Percentiles rank a stretch among this genome's conserved stretches.
These are phyloP conservation scores for Erebia palarica DNA, from an alignment of 2,888 invertebrate species.

Conservation along the genomic window DNA sequence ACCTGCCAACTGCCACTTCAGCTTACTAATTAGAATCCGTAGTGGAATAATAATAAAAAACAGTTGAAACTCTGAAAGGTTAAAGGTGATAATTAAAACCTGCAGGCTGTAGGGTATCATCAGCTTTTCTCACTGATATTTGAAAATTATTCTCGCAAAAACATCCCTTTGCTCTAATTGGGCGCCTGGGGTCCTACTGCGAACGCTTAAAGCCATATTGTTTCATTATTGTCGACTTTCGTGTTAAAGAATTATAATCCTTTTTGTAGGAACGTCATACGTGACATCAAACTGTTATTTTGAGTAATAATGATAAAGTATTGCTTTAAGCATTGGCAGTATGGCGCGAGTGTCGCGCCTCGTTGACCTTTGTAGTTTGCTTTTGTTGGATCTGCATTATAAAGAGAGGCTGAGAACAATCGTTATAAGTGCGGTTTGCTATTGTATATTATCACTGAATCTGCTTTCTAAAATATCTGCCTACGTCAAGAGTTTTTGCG, in stretches of 20 bases:
- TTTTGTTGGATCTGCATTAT: not conserved
- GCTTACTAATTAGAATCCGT: no score
- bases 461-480: not conserved
- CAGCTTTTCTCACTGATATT: not conserved
- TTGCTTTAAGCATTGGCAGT: no score
- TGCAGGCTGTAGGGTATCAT: not conserved
- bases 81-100: no score
- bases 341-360: not conserved
- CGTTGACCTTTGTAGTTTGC: conserved; percentile 5
- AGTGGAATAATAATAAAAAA: no score
- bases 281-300: no score
- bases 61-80: no score
- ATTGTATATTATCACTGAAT: conserved; percentile 1
- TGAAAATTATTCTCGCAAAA: not conserved
- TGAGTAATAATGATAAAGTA: no score
- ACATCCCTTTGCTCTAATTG: not conserved
- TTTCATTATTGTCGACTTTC: no score
- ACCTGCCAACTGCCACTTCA: no score
- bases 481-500: conserved; percentile 1
- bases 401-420: not conserved
- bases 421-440: not conserved
- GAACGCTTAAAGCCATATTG: no score
- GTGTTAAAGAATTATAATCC: no score
- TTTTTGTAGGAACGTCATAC: no score
- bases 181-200: not conserved